Evolutionary conservation across 23 tunicate species (phyloP), one percentile per base, ranked within the genome.

Genomic region (Styela plicata): DNA sequence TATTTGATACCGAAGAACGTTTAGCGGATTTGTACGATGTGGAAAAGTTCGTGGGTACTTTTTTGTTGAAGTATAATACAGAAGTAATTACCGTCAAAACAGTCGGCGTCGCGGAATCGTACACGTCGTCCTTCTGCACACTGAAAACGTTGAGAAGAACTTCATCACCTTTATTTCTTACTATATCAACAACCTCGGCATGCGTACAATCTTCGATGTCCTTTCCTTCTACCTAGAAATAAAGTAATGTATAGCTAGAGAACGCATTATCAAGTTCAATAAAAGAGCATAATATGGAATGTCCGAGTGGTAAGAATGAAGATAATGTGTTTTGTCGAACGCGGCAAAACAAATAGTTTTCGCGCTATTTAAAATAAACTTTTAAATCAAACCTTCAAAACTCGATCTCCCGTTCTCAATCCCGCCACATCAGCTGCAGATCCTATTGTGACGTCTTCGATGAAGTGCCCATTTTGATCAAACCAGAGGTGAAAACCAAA

Each of bases 371-470:
- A n/a, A n/a, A n/a, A n/a, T n/a, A n/a, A n/a, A n/a, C n/a, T n/a
- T 75, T 61, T 33, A 65, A 13, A 33, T 21, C 82, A 52, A n/a
- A 91, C 97, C 83, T 87, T 70, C 25, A 91, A 75, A 24, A 96
- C 36, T 0, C 94, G 82, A 64, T 96, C 99, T 2, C 88, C 84
- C 2, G 83, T 69, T 83, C 84, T 96, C 36, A 96, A 70, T 22
- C 99, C 99, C 25, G 97, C 94, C 32, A 53, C 85, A 70, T 96
- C 99, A n/a, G 99, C 99, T 57, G 83, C 70, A 2, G 97, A 91
- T 2, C 99, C 99, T 64, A 96, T 85, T 19, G 97, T 91, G 1
- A 96, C 99, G 73, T 96, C 99, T 82, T 96, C 99, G 27, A 96
- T 81, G 87, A 87, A 96, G 80, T 96, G 99, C 1, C 99, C 97